Percentiles rank a stretch among this genome's conserved stretches.
Evolutionary conservation across 92 coral and sea anemone species (phyloP).

Genomic region (Zoanthus sociatus): DNA sequence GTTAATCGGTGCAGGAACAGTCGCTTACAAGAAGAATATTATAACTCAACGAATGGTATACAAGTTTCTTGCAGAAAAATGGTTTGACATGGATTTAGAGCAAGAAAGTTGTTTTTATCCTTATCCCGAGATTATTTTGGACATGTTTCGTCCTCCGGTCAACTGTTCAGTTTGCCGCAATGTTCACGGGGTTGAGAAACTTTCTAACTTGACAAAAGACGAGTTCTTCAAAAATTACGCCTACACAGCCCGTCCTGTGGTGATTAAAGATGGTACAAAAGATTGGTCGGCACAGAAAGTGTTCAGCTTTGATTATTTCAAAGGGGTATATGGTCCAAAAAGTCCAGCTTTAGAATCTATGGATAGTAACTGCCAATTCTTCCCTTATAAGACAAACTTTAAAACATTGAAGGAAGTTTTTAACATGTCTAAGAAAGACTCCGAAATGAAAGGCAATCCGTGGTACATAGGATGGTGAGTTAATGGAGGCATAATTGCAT

Average conservation of each 20-base stretch:
- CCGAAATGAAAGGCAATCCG: slow-evolving; percentile 90
- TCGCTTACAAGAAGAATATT: slow-evolving; percentile 53
- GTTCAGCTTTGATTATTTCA: slow-evolving; percentile 92
- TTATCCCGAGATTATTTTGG: slow-evolving; percentile 79
- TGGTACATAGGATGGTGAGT: slow-evolving; percentile 99
- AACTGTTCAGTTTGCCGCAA: slow-evolving; percentile 82
- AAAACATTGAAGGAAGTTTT: slow-evolving; percentile 84
- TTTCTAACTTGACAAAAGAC: slow-evolving; percentile 64
- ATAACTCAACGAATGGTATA: slow-evolving; percentile 58
- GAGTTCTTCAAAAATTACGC: slow-evolving; percentile 87
- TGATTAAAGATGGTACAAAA: slow-evolving; percentile 83
- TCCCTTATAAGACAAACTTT: slow-evolving; percentile 87
- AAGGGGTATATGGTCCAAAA: slow-evolving; percentile 76
- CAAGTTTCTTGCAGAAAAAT: slow-evolving; percentile 64
- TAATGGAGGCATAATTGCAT: too few relatives aligned
- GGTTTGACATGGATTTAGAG: slow-evolving; percentile 79
- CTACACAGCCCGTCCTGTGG: slow-evolving; percentile 86
- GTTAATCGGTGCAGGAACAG: slow-evolving; percentile 58
- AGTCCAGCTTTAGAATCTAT: slow-evolving; percentile 82
- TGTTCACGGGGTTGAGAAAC: slow-evolving; percentile 78
- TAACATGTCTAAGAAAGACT: slow-evolving; percentile 89
- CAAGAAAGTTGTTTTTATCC: slow-evolving; percentile 84
- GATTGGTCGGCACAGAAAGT: slow-evolving; percentile 85
- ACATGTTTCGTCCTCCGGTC: slow-evolving; percentile 97
- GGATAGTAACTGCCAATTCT: slow-evolving; percentile 90